Evolutionary conservation across 2,113 vertebrate species (phyloP).

Genomic region (Siniperca chuatsi): DNA sequence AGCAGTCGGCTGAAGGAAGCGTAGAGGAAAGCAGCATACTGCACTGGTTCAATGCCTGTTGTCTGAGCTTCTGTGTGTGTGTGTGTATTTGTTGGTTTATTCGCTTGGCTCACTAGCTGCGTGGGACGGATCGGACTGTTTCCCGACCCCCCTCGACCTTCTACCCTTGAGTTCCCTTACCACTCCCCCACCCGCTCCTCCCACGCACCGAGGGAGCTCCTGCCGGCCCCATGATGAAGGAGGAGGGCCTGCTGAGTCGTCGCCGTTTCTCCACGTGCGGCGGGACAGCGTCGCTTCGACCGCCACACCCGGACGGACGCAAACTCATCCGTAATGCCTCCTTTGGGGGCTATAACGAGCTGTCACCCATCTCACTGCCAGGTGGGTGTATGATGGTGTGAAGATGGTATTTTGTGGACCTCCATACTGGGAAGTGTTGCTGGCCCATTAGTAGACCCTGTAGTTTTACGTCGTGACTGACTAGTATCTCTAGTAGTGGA

Average conservation of each 20-base stretch:
- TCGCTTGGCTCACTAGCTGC: constrained; percentile 40
- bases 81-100: constrained; percentile 19
- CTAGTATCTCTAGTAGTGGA: neutral
- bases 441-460: neutral
- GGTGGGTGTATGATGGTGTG: constrained; percentile 85
- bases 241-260: constrained; percentile 89
- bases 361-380: constrained; percentile 90
- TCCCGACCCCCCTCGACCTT: constrained; percentile 21
- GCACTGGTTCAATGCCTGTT: constrained; percentile 32
- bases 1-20: constrained; percentile 52
- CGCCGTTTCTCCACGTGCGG: constrained; percentile 95
- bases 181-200: constrained; percentile 10
- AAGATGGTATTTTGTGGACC: neutral
- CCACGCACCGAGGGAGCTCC: constrained; percentile 48
- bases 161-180: constrained; percentile 38
- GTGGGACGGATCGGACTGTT: constrained; percentile 71
- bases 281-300: constrained; percentile 87
- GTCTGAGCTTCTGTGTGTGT: constrained; percentile 46
- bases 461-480: constrained; percentile 17
- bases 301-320: constrained; percentile 90
- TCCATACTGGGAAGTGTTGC: neutral
- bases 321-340: constrained; percentile 98
- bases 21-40: constrained; percentile 43
- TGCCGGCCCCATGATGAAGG: constrained; percentile 89
- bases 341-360: constrained; percentile 96